Percentiles rank a stretch among this genome's conserved stretches.
Evolutionary conservation across 2,888 invertebrate species (phyloP).

Genomic region (Microplitis deprimator): DNA sequence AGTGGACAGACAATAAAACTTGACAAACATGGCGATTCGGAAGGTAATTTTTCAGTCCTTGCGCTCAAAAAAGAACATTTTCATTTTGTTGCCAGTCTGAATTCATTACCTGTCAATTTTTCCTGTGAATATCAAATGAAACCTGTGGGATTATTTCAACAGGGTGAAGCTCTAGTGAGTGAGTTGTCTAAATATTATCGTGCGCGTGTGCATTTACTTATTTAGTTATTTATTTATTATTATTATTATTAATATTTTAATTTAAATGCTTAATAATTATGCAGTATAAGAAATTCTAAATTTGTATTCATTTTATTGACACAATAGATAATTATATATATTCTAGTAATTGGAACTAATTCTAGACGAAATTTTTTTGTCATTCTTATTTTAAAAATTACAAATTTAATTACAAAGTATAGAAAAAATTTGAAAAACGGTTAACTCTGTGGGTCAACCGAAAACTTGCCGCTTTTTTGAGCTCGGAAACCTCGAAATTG

Average conservation of each 20-base stretch:
- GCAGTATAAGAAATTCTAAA: too few species aligned
- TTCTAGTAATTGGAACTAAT: too few species aligned
- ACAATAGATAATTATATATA: too few species aligned
- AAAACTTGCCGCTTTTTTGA: too few species aligned
- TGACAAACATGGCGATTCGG: slow-evolving; percentile 94
- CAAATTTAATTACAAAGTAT: too few species aligned
- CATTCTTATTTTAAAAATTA: too few species aligned
- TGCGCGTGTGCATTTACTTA: slow-evolving; percentile 27
- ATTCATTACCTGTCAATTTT: slow-evolving; percentile 71
- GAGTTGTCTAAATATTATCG: slow-evolving; percentile 69
- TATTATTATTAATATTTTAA: background rate
- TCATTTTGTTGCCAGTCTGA: slow-evolving; percentile 55
- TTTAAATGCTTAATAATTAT: background rate
- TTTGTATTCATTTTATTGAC: too few species aligned
- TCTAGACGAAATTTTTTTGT: too few species aligned
- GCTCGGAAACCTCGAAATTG: too few species aligned
- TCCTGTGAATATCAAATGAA: slow-evolving; percentile 85
- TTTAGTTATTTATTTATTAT: slow-evolving; percentile 16
- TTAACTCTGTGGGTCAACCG: too few species aligned
- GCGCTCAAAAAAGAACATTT: slow-evolving; percentile 79
- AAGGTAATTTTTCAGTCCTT: slow-evolving; percentile 96
- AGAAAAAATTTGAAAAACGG: too few species aligned
- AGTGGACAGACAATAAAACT: slow-evolving; percentile 94
- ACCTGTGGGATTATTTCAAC: slow-evolving; percentile 87
- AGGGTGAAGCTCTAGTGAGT: slow-evolving; percentile 86